phyloP scores from a whole-genome alignment of 2,113 vertebrate species.

The Zingel zingel region DNA sequence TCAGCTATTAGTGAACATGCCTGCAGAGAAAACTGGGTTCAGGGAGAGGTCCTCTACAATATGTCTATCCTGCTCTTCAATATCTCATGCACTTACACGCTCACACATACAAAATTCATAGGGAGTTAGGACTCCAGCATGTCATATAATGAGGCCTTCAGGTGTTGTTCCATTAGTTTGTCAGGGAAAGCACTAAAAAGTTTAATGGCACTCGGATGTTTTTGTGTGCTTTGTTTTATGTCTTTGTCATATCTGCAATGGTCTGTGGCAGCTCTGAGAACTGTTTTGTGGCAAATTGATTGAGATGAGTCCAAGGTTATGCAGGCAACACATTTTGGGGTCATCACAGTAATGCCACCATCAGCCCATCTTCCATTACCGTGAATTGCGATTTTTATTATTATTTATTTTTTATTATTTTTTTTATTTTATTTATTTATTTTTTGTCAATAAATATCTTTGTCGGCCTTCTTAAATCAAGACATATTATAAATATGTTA shows the following conservation, averaged over 20 bases:
- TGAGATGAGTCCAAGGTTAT: background rate
- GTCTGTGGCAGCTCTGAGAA: constrained; percentile 3
- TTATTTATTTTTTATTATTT: background rate
- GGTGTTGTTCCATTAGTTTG: constrained; percentile 22
- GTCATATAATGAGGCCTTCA: constrained; percentile 48
- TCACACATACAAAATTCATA: constrained; percentile 28
- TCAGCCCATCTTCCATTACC: background rate
- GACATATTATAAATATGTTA: background rate
- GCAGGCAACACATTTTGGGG: background rate
- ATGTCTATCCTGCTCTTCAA: constrained; percentile 29
- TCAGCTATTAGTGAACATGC: constrained; percentile 63
- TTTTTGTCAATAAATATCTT: background rate
- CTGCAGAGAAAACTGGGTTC: constrained; percentile 67
- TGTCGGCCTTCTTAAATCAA: background rate
- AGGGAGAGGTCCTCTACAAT: constrained; percentile 60
- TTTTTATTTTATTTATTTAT: no score
- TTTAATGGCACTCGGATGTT: constrained; percentile 9
- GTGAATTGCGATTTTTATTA: background rate
- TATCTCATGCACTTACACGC: constrained; percentile 13
- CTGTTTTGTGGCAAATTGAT: constrained; percentile 2
- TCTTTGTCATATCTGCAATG: constrained; percentile 11
- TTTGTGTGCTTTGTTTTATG: constrained; percentile 33
- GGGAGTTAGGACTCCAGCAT: constrained; percentile 20
- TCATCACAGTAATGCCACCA: background rate
- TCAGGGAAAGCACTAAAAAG: constrained; percentile 1